These are phyloP conservation scores for Bathynomus jamesi DNA, from an alignment of 1,140 invertebrate species.

Conservation along the genomic window DNA sequence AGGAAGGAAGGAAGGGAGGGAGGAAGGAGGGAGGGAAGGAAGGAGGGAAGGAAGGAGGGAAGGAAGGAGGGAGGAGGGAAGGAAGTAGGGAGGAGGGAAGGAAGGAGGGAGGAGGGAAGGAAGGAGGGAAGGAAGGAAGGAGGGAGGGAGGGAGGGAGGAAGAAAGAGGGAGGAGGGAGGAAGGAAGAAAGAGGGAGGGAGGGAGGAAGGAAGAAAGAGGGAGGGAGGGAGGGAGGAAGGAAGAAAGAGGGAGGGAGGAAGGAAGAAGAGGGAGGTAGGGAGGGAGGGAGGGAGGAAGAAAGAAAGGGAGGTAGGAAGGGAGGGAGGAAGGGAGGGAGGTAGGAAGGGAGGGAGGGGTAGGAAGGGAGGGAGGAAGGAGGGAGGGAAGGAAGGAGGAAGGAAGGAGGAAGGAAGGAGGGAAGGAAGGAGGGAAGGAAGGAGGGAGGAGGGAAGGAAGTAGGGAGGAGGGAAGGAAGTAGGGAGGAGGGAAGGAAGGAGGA, in stretches of 20 bases:
- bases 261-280: neutral
- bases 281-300: neutral
- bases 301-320: neutral
- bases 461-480: too few relatives aligned
- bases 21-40: too few relatives aligned
- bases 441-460: too few relatives aligned
- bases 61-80: neutral
- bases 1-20: too few relatives aligned
- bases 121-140: neutral
- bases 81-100: too few relatives aligned
- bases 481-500: too few relatives aligned
- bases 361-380: too few relatives aligned
- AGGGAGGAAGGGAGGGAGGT: neutral
- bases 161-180: neutral
- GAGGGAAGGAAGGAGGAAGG: neutral
- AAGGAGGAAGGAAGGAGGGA: neutral
- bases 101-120: neutral
- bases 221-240: neutral
- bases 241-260: conserved; percentile 8
- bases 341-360: too few relatives aligned
- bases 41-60: too few relatives aligned
- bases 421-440: neutral
- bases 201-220: neutral
- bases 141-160: neutral
- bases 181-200: too few relatives aligned